Conservation (phyloP, 2,113 vertebrate genomes). For the Chauna torquata region DNA sequence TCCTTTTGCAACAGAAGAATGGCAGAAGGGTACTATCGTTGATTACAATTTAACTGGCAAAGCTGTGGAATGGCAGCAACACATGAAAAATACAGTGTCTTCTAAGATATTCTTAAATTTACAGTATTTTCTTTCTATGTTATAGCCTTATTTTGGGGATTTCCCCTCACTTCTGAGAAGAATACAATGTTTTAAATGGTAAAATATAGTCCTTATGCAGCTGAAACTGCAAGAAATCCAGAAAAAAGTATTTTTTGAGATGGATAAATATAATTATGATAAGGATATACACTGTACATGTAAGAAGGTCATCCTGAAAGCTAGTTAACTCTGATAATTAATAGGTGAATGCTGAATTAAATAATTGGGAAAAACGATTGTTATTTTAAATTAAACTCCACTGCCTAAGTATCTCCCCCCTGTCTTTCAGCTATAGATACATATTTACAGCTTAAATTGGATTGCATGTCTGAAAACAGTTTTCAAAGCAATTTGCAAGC, state of each 20-base stretch:
- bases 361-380: background rate
- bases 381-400: background rate
- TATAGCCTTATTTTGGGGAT: background rate
- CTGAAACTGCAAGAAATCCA: background rate
- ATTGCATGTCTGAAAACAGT: background rate
- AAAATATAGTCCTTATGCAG: background rate
- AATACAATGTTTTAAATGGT: background rate
- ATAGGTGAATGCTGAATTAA: background rate
- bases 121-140: background rate
- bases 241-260: background rate
- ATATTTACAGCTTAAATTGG: background rate
- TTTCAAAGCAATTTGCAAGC: background rate
- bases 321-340: background rate
- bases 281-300: background rate
- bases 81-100: background rate
- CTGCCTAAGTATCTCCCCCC: fast-evolving
- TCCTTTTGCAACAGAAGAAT: background rate
- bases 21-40: background rate
- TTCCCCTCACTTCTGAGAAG: background rate
- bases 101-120: background rate
- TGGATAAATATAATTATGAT: background rate
- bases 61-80: background rate
- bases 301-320: background rate
- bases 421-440: background rate
- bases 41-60: background rate